Base-by-base conservation (phyloP, 1,140 invertebrate species). In the Drosophila willistoni region DNA sequence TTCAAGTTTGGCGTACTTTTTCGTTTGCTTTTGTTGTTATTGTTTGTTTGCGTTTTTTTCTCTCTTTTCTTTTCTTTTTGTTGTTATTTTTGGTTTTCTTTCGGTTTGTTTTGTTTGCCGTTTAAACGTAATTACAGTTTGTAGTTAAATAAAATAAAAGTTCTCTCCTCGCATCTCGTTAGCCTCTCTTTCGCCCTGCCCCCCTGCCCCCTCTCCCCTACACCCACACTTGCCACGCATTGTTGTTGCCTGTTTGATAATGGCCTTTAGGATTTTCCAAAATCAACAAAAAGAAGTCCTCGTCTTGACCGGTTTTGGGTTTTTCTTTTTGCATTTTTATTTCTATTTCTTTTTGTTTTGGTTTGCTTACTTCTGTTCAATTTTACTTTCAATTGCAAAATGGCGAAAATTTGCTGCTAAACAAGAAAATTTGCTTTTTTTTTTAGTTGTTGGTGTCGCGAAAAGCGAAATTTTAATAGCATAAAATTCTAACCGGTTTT, bases 381-480 rank as follows among this genome's bases (percentile, higher is more conserved):
- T 86, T 86, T 87, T 87, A 87, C 83, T 87, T 87, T 87, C 83
- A 70, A 89, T 84, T 73, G 81, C 56, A 63, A 61, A 70, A 66
- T 66, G 54, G 69, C 66, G 66, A 79, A 81, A 81, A 64, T 68
- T 71, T 29, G 42, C 60, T 39, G 60, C 36, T 62, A 64, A 71
- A 83, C 74, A 57, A 64, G 83, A 79, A 85, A 81, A 85, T 85
- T 71, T 64, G 36, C 59, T 42, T 41, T 19, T 51, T 51, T 12
- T 19, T 17, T 47, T 17, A 6, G 2, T 47, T 47, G 7, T 47
- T 47, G 9, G 29, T 79, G 68, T 79, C 76, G 33, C 77, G 63
- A 78, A 78, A 87, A 85, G 77, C 83, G 84, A 87, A 87, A 87
- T 79, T 87, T 83, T 61, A 67, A 85, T 67, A 73, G 71, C 67